A percentile compares a stretch with the other conserved stretches of the same genome.
Evolutionary conservation across 2,113 vertebrate species (phyloP).

Genomic region (Patagioenas fasciata): DNA sequence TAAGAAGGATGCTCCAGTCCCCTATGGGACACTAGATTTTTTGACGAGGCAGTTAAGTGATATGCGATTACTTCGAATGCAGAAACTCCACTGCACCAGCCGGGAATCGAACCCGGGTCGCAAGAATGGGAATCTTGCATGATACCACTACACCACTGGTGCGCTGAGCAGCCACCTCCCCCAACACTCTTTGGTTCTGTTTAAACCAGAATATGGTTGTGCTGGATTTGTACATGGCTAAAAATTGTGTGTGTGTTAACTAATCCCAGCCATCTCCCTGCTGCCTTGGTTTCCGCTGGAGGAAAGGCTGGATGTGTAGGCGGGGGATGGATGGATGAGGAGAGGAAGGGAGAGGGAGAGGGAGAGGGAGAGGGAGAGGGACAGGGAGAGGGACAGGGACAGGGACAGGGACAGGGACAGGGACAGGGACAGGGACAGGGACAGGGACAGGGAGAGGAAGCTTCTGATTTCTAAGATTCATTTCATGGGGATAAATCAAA

Average conservation of each 20-base stretch:
- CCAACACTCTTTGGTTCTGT: background rate
- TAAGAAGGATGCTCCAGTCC: too few relatives aligned
- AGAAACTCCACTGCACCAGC: constrained; percentile 81
- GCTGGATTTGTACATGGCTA: background rate
- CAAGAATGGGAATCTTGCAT: constrained; percentile 99
- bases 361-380: too few relatives aligned
- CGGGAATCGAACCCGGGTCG: constrained; percentile 92
- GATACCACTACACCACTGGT: constrained; percentile 99
- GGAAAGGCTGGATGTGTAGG: background rate
- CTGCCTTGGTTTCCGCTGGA: background rate
- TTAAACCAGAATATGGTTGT: background rate
- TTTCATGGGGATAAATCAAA: background rate
- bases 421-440: too few relatives aligned
- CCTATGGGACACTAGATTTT: too few relatives aligned
- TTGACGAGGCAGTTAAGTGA: too few relatives aligned
- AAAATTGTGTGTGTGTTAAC: background rate
- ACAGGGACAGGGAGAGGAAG: too few relatives aligned
- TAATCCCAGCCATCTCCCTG: background rate
- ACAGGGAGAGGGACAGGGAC: too few relatives aligned
- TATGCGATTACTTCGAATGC: too few relatives aligned
- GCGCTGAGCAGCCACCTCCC: constrained; percentile 38
- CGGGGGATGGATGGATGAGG: too few relatives aligned
- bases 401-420: too few relatives aligned
- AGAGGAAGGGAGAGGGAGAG: too few relatives aligned
- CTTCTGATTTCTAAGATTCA: too few relatives aligned